Percentiles rank a stretch among this genome's conserved stretches.
phyloP scores from a whole-genome alignment of 1,140 invertebrate species.

The Diabrotica virgifera region DNA sequence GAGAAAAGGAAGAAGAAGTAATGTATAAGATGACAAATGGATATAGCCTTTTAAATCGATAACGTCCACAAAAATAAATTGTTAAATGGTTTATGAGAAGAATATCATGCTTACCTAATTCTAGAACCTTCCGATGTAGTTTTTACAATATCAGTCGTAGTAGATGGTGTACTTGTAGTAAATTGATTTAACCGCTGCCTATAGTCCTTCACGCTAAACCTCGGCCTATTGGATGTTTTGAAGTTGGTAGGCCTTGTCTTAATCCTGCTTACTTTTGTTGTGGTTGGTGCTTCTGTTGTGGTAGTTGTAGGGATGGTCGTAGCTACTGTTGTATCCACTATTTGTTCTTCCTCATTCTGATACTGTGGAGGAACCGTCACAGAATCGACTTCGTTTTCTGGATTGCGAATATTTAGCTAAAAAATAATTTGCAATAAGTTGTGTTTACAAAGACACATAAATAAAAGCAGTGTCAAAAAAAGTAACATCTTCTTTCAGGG shows the following conservation, averaged over 20 bases:
- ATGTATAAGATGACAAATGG: too few relatives aligned
- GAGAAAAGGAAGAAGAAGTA: too few relatives aligned
- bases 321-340: slow-evolving; percentile 23
- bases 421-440: neutral
- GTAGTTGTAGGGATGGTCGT: slow-evolving; percentile 27
- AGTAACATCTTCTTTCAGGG: slow-evolving; percentile 6
- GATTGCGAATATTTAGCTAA: slow-evolving; percentile 11
- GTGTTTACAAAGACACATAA: too few relatives aligned
- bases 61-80: too few relatives aligned
- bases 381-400: slow-evolving; percentile 42
- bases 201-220: slow-evolving; percentile 62
- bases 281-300: slow-evolving; percentile 31
- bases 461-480: too few relatives aligned
- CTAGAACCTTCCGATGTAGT: slow-evolving; percentile 26
- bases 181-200: slow-evolving; percentile 49
- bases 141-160: slow-evolving; percentile 47
- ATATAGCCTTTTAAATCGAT: too few relatives aligned
- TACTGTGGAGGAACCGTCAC: slow-evolving; percentile 17
- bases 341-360: slow-evolving; percentile 1
- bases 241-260: slow-evolving; percentile 39
- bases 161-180: slow-evolving; percentile 53
- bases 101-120: slow-evolving; percentile 6
- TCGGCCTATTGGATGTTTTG: slow-evolving; percentile 49
- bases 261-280: slow-evolving; percentile 47
- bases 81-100: too few relatives aligned